Percentiles rank a stretch among this genome's conserved stretches.
Conservation (phyloP, 2,888 invertebrate genomes). For the Thyatira batis region DNA sequence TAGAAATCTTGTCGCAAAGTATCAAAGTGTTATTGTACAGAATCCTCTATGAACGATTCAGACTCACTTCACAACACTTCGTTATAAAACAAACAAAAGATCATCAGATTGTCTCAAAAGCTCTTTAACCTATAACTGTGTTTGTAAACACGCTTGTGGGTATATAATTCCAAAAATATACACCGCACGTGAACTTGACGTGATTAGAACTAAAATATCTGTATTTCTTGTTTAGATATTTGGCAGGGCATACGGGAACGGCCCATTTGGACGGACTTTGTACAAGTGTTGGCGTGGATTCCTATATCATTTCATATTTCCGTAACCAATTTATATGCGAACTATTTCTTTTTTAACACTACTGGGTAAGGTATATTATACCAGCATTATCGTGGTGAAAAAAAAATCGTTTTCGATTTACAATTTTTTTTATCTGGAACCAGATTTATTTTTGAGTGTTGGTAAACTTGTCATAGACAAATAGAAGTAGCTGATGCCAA, state of each 20-base stretch:
- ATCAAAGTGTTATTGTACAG: no score
- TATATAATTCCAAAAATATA: slow-evolving; percentile 2
- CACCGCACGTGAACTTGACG: slow-evolving; percentile 24
- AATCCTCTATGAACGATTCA: no score
- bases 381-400: no score
- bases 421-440: no score
- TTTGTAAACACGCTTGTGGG: not conserved
- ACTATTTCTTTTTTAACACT: no score
- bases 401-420: no score
- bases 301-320: slow-evolving; percentile 6
- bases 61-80: not conserved
- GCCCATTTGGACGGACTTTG: slow-evolving; percentile 16
- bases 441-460: no score
- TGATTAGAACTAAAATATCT: slow-evolving; percentile 32
- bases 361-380: no score
- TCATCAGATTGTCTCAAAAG: not conserved
- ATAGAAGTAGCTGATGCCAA: not conserved
- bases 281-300: slow-evolving; percentile 7
- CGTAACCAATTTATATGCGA: slow-evolving; percentile 6
- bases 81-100: not conserved
- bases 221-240: slow-evolving; percentile 31
- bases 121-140: not conserved
- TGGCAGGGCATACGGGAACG: slow-evolving; percentile 32
- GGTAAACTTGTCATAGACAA: not conserved
- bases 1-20: no score